These are phyloP conservation scores for Sarcophaga bullata DNA, from an alignment of 1,140 invertebrate genomes.

Conservation along the genomic window DNA sequence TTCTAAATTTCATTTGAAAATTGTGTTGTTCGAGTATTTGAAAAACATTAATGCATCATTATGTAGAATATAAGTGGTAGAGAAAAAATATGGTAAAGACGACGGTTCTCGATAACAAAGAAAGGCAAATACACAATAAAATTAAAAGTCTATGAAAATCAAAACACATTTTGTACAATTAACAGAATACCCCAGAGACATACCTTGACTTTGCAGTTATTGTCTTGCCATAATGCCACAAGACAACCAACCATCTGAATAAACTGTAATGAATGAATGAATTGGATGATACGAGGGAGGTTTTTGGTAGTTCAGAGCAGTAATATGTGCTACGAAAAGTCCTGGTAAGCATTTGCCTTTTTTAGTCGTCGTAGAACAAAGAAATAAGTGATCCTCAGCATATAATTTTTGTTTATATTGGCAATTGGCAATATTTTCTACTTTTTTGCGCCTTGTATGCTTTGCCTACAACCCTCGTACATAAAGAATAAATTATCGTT, in stretches of 20 bases:
- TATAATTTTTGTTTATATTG: background rate
- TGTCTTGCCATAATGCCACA: background rate
- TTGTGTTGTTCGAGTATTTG: background rate
- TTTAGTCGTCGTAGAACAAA: too few relatives aligned
- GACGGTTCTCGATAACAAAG: too few relatives aligned
- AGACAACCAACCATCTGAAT: conserved; percentile 1
- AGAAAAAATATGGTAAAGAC: too few relatives aligned
- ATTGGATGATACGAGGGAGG: background rate
- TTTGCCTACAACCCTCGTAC: background rate
- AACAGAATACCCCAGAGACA: conserved; percentile 23
- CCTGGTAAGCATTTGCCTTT: too few relatives aligned
- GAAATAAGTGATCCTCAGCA: too few relatives aligned
- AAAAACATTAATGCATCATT: conserved; percentile 35
- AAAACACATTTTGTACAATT: conserved; percentile 40
- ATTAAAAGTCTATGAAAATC: conserved; percentile 40
- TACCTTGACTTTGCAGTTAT: background rate
- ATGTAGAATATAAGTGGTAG: too few relatives aligned
- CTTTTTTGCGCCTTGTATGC: background rate
- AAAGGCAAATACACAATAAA: background rate
- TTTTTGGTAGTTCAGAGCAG: too few relatives aligned
- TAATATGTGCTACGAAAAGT: too few relatives aligned
- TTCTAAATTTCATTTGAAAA: background rate
- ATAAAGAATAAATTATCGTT: background rate
- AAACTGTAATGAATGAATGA: background rate
- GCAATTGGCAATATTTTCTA: background rate